A percentile compares a stretch with the other conserved stretches of the same genome.
phyloP scores from a whole-genome alignment of 2,797 vertebrate species.

The Phrynocephalus vlangalii region DNA sequence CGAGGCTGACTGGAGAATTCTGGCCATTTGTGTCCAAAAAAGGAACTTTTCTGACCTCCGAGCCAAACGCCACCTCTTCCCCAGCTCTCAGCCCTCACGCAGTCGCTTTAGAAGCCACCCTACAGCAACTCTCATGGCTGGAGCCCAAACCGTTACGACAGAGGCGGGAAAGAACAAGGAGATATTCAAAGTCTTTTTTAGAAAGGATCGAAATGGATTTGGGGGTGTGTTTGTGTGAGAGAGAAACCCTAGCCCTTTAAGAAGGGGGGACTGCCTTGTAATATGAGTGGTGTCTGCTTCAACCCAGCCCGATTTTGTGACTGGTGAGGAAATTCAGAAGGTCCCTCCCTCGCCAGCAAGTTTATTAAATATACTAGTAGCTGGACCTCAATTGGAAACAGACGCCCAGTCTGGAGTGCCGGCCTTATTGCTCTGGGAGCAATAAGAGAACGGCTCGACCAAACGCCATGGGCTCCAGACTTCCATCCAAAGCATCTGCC shows the following conservation, averaged over 20 bases:
- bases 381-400: slow-evolving; percentile 36
- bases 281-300: slow-evolving; percentile 61
- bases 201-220: not conserved
- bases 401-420: slow-evolving; percentile 30
- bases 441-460: not conserved
- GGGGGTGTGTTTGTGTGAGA: not conserved
- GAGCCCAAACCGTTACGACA: slow-evolving; percentile 22
- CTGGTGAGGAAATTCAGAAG: slow-evolving; percentile 64
- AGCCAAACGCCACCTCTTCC: not conserved
- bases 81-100: not conserved
- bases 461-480: slow-evolving; percentile 48
- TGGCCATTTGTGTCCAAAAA: not conserved
- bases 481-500: not conserved
- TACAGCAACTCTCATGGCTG: not conserved
- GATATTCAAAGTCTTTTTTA: slow-evolving; percentile 43
- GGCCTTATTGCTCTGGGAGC: not conserved
- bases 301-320: slow-evolving; percentile 54
- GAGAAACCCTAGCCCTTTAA: slow-evolving; percentile 66
- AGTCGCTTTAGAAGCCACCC: not conserved
- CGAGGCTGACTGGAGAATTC: not conserved
- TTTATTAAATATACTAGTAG: slow-evolving; percentile 76
- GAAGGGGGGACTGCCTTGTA: slow-evolving; percentile 59
- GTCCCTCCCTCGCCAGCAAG: slow-evolving; percentile 68
- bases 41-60: not conserved
- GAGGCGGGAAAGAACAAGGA: slow-evolving; percentile 52